These are phyloP conservation scores for Picathartes gymnocephalus DNA, from an alignment of 2,113 vertebrate species.

Conservation along the genomic window DNA sequence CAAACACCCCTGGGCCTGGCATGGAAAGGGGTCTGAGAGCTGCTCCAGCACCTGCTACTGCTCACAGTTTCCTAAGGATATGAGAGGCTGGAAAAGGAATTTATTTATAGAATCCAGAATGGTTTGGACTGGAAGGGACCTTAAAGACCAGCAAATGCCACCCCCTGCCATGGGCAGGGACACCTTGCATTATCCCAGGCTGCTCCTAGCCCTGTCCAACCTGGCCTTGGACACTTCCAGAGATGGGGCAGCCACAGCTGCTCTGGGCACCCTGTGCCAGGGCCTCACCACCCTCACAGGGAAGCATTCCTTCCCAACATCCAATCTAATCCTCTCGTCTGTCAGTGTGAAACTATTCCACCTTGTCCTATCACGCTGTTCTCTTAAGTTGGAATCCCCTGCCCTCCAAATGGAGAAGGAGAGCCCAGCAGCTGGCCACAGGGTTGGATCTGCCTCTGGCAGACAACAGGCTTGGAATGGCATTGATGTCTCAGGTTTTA, in stretches of 20 bases:
- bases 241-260: background rate
- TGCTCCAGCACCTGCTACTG: background rate
- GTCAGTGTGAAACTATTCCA: background rate
- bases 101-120: background rate
- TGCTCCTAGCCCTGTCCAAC: rapidly evolving
- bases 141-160: rapidly evolving
- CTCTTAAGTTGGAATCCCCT: background rate
- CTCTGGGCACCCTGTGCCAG: background rate
- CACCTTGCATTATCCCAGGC: rapidly evolving
- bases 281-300: rapidly evolving
- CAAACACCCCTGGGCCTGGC: background rate
- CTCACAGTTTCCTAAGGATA: background rate
- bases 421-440: background rate
- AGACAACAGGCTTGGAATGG: background rate
- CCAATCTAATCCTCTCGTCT: background rate
- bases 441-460: rapidly evolving
- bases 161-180: background rate
- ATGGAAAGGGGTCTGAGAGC: background rate
- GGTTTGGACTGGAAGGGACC: background rate
- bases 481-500: background rate
- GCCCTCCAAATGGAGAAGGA: background rate
- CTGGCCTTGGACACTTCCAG: background rate
- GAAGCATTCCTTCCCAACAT: background rate
- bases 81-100: background rate
- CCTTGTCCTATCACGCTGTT: background rate